Evolutionary conservation across 2,113 vertebrate species (phyloP).

Genomic region (Glaucomys volans): DNA sequence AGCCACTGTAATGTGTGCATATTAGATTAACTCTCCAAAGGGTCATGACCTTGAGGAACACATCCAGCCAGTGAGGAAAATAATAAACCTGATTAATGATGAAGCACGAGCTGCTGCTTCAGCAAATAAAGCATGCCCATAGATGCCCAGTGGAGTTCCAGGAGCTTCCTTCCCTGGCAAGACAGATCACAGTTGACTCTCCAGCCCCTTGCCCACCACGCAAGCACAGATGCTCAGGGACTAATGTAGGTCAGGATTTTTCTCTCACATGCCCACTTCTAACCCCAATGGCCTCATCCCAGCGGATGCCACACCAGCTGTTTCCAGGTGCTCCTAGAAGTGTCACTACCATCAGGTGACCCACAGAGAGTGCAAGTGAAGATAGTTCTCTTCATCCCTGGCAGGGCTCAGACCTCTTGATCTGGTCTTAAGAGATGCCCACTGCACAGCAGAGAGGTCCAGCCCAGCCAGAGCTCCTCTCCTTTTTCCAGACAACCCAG

Average conservation of each 20-base stretch:
- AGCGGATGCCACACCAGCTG: neutral
- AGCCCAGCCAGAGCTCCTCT: constrained; percentile 30
- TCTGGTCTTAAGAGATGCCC: constrained; percentile 2
- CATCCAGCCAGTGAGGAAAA: neutral
- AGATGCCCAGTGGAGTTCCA: neutral
- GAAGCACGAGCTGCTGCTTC: neutral
- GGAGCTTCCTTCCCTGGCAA: neutral
- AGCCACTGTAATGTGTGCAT: neutral
- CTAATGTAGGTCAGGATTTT: neutral
- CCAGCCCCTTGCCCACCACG: fast-evolving
- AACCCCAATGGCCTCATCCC: neutral
- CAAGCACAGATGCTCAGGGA: fast-evolving
- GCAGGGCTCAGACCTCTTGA: neutral
- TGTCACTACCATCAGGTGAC: neutral
- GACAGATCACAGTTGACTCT: neutral
- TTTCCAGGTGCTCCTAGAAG: constrained; percentile 9
- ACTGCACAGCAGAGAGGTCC: neutral
- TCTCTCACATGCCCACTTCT: neutral
- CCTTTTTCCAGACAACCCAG: constrained; percentile 53
- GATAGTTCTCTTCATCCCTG: neutral
- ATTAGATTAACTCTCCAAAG: constrained; percentile 58
- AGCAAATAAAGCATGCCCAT: constrained; percentile 18
- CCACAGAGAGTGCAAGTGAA: fast-evolving
- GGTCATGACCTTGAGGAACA: constrained; percentile 60
- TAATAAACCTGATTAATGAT: neutral